A percentile compares a stretch with the other conserved stretches of the same genome.
These are phyloP conservation scores for Drusus annulatus DNA, from an alignment of 1,140 invertebrate genomes.

Conservation along the genomic window DNA sequence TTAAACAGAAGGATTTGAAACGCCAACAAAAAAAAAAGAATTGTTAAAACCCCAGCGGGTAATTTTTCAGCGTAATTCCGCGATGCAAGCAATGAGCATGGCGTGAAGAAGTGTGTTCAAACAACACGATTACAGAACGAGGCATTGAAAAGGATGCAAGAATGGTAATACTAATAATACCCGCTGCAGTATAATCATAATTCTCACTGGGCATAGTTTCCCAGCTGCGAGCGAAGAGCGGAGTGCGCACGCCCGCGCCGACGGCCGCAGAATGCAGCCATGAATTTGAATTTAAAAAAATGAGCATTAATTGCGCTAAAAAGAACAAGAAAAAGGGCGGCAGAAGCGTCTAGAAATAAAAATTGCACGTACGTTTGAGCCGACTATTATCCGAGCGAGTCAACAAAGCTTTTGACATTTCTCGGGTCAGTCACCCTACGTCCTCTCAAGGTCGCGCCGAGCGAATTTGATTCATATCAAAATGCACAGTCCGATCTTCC, in stretches of 20 bases:
- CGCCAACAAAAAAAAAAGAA: too few species aligned
- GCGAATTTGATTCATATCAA: conserved; percentile 42
- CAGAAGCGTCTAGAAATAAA: conserved; percentile 29
- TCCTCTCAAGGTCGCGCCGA: conserved; percentile 43
- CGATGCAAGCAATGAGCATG: too few species aligned
- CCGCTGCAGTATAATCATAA: too few species aligned
- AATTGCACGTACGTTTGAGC: conserved; percentile 21
- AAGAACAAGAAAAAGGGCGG: conserved; percentile 10
- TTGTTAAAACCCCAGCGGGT: too few species aligned
- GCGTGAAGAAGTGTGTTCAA: too few species aligned
- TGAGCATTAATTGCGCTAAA: not conserved
- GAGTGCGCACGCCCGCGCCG: not conserved
- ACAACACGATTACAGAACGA: too few species aligned
- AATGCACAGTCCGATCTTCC: conserved; percentile 24
- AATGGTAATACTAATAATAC: too few species aligned
- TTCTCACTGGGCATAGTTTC: not conserved
- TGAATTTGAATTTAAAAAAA: not conserved
- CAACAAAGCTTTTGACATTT: conserved; percentile 53
- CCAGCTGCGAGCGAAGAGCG: not conserved
- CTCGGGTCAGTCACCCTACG: conserved; percentile 48
- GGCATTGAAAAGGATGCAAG: too few species aligned
- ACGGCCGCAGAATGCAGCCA: conserved; percentile 10
- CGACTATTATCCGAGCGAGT: conserved; percentile 24
- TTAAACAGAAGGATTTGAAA: too few species aligned
- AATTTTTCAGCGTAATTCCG: too few species aligned